Evolutionary conservation across 1,140 invertebrate species (phyloP).

Genomic region (Drosophila bocqueti): DNA sequence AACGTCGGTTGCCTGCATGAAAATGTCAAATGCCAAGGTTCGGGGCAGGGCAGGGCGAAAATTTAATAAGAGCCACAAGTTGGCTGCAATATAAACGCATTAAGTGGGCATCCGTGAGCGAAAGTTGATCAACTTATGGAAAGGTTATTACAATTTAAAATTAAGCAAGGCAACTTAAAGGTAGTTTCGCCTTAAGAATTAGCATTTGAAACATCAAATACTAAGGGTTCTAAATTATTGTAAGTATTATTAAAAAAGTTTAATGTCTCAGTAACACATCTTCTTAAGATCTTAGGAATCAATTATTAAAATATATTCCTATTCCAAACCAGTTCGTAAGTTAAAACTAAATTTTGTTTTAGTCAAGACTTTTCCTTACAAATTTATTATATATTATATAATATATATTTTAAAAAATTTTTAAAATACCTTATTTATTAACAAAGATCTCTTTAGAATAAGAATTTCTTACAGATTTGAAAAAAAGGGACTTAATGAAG

Average conservation of each 20-base stretch:
- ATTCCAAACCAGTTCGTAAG: too few species aligned
- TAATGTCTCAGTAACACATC: too few species aligned
- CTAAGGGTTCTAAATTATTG: too few species aligned
- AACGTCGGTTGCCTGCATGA: conserved; percentile 13
- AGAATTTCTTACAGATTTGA: background rate
- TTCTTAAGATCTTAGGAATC: too few species aligned
- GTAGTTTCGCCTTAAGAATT: background rate
- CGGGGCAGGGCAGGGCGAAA: conserved; percentile 15
- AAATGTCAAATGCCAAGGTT: conserved; percentile 80
- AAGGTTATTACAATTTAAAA: background rate
- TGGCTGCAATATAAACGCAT: conserved; percentile 27
- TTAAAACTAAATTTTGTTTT: too few species aligned
- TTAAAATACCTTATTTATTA: too few species aligned
- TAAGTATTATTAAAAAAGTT: too few species aligned
- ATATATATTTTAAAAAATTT: too few species aligned
- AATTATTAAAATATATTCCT: too few species aligned
- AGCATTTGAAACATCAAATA: background rate
- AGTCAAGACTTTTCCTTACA: too few species aligned
- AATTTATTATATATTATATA: too few species aligned
- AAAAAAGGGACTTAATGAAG: background rate
- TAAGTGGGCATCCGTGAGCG: background rate
- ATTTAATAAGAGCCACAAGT: conserved; percentile 33
- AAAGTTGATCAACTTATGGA: conserved; percentile 12
- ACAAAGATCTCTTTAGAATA: too few species aligned
- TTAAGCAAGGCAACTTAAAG: background rate